Percentiles rank a stretch among this genome's conserved stretches.
phyloP scores from a whole-genome alignment of 2,888 invertebrate species.

The Orthosia cruda region DNA sequence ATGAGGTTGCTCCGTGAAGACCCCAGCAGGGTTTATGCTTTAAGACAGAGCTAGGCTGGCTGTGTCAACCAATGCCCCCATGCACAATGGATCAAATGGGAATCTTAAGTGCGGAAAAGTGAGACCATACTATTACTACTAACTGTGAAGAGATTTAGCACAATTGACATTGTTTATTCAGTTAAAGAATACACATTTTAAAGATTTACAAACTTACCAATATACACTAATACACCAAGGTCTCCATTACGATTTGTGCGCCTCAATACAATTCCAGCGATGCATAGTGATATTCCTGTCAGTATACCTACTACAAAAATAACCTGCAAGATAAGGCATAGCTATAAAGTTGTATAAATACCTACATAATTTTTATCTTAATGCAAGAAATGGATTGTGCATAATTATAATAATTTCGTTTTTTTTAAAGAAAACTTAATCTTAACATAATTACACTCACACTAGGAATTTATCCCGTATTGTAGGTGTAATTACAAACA shows the following conservation, averaged over 20 bases:
- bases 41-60: no score
- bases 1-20: no score
- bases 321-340: conserved; percentile 86
- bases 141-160: neutral
- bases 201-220: conserved; percentile 85
- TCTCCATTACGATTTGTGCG: conserved; percentile 93
- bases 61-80: no score
- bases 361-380: neutral
- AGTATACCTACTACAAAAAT: conserved; percentile 93
- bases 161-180: neutral
- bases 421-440: no score
- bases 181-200: neutral
- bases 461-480: no score
- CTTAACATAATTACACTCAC: no score
- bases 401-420: neutral
- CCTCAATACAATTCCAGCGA: conserved; percentile 93
- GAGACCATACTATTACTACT: no score
- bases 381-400: neutral
- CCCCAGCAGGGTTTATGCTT: no score
- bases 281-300: conserved; percentile 93
- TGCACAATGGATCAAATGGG: no score
- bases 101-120: no score
- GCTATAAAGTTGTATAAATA: conserved; percentile 6
- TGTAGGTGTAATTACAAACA: no score
- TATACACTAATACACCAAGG: conserved; percentile 93